These are phyloP conservation scores for Dromaius novaehollandiae DNA, from an alignment of 2,113 vertebrate species.

Conservation along the genomic window DNA sequence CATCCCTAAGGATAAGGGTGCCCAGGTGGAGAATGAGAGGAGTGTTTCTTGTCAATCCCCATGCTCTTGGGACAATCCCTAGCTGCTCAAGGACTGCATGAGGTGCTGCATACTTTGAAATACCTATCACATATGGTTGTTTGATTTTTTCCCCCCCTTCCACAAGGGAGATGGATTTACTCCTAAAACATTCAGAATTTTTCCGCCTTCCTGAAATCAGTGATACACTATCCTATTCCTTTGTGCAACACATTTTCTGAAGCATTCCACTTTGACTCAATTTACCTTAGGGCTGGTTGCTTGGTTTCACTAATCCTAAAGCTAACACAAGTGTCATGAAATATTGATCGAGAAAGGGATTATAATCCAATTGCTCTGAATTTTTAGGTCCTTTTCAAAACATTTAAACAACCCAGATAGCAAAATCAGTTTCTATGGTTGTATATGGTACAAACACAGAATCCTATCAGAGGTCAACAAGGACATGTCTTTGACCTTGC, in stretches of 20 bases:
- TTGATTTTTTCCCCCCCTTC: no score
- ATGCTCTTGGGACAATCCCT: not conserved
- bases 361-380: not conserved
- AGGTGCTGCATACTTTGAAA: not conserved
- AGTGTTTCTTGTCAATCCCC: not conserved
- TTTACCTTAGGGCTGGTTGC: not conserved
- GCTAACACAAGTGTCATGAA: not conserved
- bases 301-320: not conserved
- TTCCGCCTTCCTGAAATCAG: not conserved
- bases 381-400: not conserved
- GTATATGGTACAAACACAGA: no score
- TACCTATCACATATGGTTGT: no score
- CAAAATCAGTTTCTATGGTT: no score
- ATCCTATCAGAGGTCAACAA: not conserved
- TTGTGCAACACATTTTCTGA: not conserved
- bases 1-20: no score
- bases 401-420: not conserved
- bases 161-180: not conserved
- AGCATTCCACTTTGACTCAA: not conserved
- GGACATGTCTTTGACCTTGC: not conserved
- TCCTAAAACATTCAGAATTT: not conserved
- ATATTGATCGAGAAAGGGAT: not conserved
- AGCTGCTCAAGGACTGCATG: no score
- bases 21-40: not conserved
- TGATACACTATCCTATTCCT: not conserved